Base-by-base conservation (phyloP, 2,113 vertebrate genomes). In the Leiothrix lutea region DNA sequence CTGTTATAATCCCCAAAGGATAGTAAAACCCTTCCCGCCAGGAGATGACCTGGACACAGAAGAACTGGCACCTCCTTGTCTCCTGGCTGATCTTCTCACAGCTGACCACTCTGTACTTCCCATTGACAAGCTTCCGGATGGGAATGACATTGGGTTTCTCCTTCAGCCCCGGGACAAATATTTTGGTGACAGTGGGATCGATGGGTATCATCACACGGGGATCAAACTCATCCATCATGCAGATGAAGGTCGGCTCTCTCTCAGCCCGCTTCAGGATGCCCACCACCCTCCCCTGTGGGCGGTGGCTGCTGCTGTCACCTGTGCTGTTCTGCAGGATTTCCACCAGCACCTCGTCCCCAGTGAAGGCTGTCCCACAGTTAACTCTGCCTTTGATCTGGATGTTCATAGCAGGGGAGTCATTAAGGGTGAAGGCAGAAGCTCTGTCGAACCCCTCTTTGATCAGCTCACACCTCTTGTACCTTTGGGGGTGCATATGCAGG, bases 201-300 rank as follows among this genome's bases (percentile, higher is more conserved):
- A 99, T 93, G 38, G 99, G 99, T 14, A 96, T 96, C 99, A 99
- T 99, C n/a, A 98, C 97, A 22, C 98, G 98, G 15, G 81, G 78
- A 57, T 98, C 98, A 38, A 97, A 97, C 18, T 96, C 96, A 0
- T 98, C 98, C 96, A 99, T 95, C 47, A 74, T 96, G 91, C 99
- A 99, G 92, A 99, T 80, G 35, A 99, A 98, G 40, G 80, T 75
- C 33, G 96, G 96, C 4, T 98, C 94, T 2, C 84, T 85, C 31
- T 97, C 90, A 0, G 65, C 89, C 2, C 92, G 58, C 67, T 97
- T 97, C 23, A 98, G 70, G 67, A 99, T 95, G 4, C 96, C 84
- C 35, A 98, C 95, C 56, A 98, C 98, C 7, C 82, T 95, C 42
- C 98, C 98, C 44, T 93, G 96, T 0, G 78, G 88, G 44, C 54